Conservation (phyloP, 2,888 invertebrate species). For the Ennomos quercinarius region DNA sequence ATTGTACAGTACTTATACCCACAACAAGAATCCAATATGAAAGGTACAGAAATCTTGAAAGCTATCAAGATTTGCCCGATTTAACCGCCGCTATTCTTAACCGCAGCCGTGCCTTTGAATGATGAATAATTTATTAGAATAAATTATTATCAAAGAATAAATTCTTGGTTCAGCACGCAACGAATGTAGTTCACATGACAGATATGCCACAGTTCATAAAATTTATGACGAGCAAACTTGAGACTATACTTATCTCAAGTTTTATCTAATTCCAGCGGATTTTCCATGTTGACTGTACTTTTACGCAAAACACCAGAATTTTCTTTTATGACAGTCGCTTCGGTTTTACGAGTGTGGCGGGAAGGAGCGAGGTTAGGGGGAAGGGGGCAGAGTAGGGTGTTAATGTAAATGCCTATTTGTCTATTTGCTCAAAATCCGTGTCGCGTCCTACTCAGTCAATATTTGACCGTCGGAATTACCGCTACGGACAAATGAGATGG, state of each 20-base stretch:
- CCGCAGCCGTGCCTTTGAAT: constrained; percentile 5
- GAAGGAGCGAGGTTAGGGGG: constrained; percentile 37
- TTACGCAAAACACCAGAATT: constrained; percentile 43
- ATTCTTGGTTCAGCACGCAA: constrained; percentile 12
- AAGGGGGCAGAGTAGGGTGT: constrained; percentile 56
- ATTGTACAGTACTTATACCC: constrained; percentile 4
- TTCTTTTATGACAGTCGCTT: constrained; percentile 46
- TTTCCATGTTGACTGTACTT: constrained; percentile 48
- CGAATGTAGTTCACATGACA: constrained; percentile 28
- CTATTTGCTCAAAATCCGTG: constrained; percentile 82
- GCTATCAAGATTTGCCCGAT: constrained; percentile 6
- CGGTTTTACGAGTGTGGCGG: constrained; percentile 47
- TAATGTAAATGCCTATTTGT: constrained; percentile 81
- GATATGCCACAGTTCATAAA: constrained; percentile 15
- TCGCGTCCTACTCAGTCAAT: constrained; percentile 81
- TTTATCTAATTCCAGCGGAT: constrained; percentile 38
- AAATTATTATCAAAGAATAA: constrained; percentile 17
- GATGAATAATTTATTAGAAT: constrained; percentile 18
- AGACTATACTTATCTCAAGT: constrained; percentile 33
- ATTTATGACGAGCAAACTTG: constrained; percentile 29
- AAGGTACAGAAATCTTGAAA: too few species aligned
- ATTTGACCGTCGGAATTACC: constrained; percentile 80
- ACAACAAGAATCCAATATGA: neutral
- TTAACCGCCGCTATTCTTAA: neutral
- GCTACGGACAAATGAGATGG: constrained; percentile 78